These are phyloP conservation scores for Hexactinellida sp. DNA, from an alignment of 37 sponge, comb jelly and placozoan species.

Conservation along the genomic window DNA sequence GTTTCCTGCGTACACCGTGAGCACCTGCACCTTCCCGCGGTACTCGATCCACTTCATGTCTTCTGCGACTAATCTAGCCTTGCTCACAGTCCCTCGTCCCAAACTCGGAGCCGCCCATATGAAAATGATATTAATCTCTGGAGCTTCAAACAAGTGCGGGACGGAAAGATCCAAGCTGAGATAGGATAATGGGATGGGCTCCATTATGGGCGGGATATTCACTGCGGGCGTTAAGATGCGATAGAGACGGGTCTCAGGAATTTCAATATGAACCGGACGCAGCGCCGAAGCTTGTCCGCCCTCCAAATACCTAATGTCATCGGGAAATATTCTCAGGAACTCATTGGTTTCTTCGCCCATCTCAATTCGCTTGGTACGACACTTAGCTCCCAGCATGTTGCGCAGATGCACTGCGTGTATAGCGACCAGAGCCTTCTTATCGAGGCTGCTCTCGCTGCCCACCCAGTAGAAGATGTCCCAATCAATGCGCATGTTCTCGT, in stretches of 20 bases:
- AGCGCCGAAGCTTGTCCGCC: constrained; percentile 28
- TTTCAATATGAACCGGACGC: neutral
- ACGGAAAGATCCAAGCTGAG: neutral
- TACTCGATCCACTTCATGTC: constrained; percentile 12
- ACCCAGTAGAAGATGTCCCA: constrained; percentile 96
- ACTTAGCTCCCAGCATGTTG: constrained; percentile 66
- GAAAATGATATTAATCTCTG: neutral
- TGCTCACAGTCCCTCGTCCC: neutral
- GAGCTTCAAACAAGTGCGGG: neutral
- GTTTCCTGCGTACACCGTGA: constrained; percentile 22
- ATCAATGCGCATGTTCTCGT: constrained; percentile 44
- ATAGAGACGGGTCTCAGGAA: constrained; percentile 8
- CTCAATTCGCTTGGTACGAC: constrained; percentile 66
- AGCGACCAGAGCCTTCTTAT: constrained; percentile 92
- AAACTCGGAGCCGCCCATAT: neutral
- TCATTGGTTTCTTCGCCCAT: constrained; percentile 69
- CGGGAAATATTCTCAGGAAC: constrained; percentile 59
- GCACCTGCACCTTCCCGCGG: neutral
- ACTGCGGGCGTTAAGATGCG: neutral
- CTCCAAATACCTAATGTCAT: constrained; percentile 59
- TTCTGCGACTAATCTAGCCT: constrained; percentile 11
- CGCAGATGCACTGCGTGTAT: constrained; percentile 95
- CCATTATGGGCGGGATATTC: neutral
- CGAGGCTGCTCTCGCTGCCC: constrained; percentile 63
- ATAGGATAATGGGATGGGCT: neutral